Evolutionary conservation across 2,888 invertebrate genomes (phyloP).

Genomic region (Doris montereyensis): DNA sequence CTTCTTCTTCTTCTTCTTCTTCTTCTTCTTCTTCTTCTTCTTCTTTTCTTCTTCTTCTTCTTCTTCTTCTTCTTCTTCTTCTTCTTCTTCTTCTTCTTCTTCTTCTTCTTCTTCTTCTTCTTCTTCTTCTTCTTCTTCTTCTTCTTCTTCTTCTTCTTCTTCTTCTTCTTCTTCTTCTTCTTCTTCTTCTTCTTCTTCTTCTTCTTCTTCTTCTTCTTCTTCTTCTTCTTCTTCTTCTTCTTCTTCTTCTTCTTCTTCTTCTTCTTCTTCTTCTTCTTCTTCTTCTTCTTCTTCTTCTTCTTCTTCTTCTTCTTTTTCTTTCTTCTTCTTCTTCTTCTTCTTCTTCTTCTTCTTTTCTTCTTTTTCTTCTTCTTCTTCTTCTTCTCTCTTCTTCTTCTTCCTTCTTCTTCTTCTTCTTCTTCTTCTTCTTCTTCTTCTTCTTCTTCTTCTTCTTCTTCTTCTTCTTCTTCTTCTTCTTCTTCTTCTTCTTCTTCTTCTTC

Average conservation of each 20-base stretch:
- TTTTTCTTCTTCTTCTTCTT: neutral
- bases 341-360: neutral
- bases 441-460: neutral
- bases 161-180: neutral
- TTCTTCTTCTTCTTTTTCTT: neutral
- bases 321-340: neutral
- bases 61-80: no score
- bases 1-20: no score
- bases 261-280: neutral
- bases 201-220: neutral
- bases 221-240: neutral
- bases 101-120: no score
- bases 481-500: neutral
- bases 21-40: no score
- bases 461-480: neutral
- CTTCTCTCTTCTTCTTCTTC: neutral
- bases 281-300: neutral
- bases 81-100: no score
- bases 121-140: no score
- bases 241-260: neutral
- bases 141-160: neutral
- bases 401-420: slow-evolving; percentile 9
- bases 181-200: slow-evolving; percentile 4
- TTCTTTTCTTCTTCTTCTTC: no score
- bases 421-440: neutral